Conservation (phyloP, 2,888 invertebrate species). For the Drosophila affinis region DNA sequence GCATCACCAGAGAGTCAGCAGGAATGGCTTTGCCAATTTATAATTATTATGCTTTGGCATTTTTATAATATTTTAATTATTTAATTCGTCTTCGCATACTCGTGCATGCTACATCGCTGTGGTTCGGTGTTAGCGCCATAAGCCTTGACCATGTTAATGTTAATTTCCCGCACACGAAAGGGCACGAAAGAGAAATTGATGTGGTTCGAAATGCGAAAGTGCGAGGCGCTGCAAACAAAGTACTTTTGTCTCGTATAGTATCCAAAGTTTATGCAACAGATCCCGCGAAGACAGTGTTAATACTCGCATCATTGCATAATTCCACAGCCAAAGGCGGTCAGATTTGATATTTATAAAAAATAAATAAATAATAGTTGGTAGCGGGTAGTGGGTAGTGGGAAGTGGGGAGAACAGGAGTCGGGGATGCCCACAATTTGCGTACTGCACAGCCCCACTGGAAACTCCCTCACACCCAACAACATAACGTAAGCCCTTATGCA, state of each 20-base stretch:
- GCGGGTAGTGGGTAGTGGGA: not conserved
- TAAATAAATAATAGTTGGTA: conserved; percentile 9
- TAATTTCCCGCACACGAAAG: conserved; percentile 61
- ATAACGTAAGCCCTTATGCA: conserved; percentile 27
- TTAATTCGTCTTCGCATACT: conserved; percentile 49
- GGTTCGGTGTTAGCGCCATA: no score
- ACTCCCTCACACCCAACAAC: not conserved
- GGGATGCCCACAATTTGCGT: conserved; percentile 12
- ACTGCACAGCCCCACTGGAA: conserved; percentile 12
- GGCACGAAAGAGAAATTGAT: conserved; percentile 58
- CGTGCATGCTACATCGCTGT: conserved; percentile 13
- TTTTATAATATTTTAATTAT: conserved; percentile 62
- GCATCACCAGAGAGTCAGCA: conserved; percentile 23
- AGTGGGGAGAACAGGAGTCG: conserved; percentile 23
- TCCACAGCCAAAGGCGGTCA: conserved; percentile 2
- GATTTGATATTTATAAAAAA: conserved; percentile 32
- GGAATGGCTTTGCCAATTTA: conserved; percentile 22
- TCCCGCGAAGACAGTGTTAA: conserved; percentile 39
- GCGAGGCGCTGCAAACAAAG: conserved; percentile 21
- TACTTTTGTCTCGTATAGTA: conserved; percentile 25
- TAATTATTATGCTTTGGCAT: conserved; percentile 14
- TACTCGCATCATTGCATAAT: conserved; percentile 30
- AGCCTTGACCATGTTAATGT: conserved; percentile 73
- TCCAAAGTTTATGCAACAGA: conserved; percentile 24
- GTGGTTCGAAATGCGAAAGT: conserved; percentile 38